phyloP scores from a whole-genome alignment of 2,113 vertebrate genomes.

The Prionailurus viverrinus region DNA sequence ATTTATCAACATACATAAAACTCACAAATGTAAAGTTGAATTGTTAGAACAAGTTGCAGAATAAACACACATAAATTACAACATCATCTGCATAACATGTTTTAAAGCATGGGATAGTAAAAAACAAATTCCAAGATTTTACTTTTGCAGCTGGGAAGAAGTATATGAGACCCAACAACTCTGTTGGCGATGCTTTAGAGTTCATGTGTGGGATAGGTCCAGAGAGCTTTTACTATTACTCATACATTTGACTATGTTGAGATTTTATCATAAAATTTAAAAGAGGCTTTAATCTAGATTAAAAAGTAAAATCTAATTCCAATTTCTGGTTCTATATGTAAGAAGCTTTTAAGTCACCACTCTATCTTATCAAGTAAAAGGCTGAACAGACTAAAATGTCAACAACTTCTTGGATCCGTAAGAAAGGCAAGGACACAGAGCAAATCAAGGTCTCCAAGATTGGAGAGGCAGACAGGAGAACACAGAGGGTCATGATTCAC shows the following conservation, averaged over 20 bases:
- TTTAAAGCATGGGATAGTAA: not conserved
- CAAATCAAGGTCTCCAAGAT: not conserved
- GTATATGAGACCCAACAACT: not conserved
- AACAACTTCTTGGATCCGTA: not conserved
- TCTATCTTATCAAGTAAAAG: not conserved
- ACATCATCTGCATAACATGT: not conserved
- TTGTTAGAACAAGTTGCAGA: not conserved
- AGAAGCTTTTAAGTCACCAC: not conserved
- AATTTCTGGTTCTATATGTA: not conserved
- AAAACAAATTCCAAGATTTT: not conserved
- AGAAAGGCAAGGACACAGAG: not conserved
- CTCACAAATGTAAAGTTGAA: not conserved
- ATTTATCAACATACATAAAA: not conserved
- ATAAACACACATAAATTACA: not conserved
- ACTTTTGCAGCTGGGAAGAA: not conserved
- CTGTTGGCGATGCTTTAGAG: not conserved
- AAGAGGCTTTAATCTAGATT: not conserved
- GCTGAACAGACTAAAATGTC: not conserved
- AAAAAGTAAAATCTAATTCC: not conserved
- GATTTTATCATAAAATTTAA: not conserved
- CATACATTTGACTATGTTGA: not conserved
- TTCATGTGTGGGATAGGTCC: not conserved
- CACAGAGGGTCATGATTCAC: not conserved
- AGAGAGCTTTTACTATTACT: not conserved
- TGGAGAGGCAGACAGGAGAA: not conserved